Percentiles rank a stretch among this genome's conserved stretches.
These are phyloP conservation scores for Megathymus violae DNA, from an alignment of 1,140 invertebrate genomes.

Conservation along the genomic window DNA sequence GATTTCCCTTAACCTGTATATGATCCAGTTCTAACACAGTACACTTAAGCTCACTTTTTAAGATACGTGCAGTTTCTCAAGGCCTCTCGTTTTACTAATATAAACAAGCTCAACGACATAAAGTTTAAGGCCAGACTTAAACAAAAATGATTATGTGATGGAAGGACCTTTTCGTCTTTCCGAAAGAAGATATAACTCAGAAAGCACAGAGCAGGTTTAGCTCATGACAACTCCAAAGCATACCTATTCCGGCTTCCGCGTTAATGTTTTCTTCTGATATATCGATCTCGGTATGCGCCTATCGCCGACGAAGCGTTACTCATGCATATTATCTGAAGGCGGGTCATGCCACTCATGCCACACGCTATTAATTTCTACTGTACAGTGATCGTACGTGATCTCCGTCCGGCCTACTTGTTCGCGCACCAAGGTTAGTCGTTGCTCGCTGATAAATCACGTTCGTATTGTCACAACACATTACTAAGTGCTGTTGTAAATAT, in stretches of 20 bases:
- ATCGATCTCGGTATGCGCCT: constrained; percentile 8
- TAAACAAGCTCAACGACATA: too few relatives aligned
- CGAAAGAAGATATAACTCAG: too few relatives aligned
- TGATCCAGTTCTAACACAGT: too few relatives aligned
- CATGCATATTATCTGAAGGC: constrained; percentile 19
- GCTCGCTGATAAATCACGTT: constrained; percentile 35
- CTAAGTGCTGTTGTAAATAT: constrained; percentile 32
- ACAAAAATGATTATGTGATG: too few relatives aligned
- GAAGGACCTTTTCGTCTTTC: too few relatives aligned
- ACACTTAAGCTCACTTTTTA: too few relatives aligned
- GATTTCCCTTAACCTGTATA: too few relatives aligned
- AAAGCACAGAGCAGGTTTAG: too few relatives aligned
- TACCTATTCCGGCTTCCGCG: constrained; percentile 4
- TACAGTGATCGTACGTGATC: constrained; percentile 24
- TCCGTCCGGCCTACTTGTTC: constrained; percentile 21
- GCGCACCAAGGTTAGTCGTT: constrained; percentile 28
- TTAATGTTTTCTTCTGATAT: constrained; percentile 3
- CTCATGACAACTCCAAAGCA: neutral
- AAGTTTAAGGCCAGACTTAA: too few relatives aligned
- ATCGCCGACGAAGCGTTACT: constrained; percentile 18
- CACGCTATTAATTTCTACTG: constrained; percentile 26
- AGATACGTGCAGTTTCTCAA: too few relatives aligned
- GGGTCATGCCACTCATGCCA: constrained; percentile 31
- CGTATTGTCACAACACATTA: constrained; percentile 22
- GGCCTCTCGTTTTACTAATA: too few relatives aligned